A percentile compares a stretch with the other conserved stretches of the same genome.
Conservation (phyloP, 2,797 vertebrate species). For the Lagodon rhomboides region DNA sequence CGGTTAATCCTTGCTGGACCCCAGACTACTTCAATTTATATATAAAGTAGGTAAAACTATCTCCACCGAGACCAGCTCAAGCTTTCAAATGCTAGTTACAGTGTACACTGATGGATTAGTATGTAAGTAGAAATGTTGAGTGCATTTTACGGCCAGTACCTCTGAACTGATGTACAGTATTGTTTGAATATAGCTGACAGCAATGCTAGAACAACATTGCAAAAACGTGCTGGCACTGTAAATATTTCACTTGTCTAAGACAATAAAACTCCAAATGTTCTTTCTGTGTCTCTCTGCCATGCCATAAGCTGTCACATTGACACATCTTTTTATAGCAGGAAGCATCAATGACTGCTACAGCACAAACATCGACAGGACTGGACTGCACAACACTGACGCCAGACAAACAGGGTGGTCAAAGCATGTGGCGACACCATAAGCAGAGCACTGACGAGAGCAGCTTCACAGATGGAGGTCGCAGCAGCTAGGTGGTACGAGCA, state of each 20-base stretch:
- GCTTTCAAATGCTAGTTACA: neutral
- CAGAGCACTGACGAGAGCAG: conserved; percentile 45
- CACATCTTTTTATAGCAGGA: conserved; percentile 36
- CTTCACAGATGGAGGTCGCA: conserved; percentile 74
- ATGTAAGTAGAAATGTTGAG: neutral
- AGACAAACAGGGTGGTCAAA: conserved; percentile 63
- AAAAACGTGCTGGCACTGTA: conserved; percentile 8
- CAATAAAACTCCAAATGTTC: conserved; percentile 34
- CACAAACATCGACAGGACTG: conserved; percentile 44
- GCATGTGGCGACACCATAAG: conserved; percentile 59
- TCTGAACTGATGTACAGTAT: neutral
- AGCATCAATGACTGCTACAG: conserved; percentile 25
- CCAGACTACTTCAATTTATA: neutral
- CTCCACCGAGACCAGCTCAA: neutral
- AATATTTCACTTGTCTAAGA: conserved; percentile 24
- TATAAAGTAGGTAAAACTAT: neutral
- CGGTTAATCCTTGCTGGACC: neutral
- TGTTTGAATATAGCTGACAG: neutral
- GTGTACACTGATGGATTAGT: neutral
- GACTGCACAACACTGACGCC: conserved; percentile 46
- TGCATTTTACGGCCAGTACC: no score
- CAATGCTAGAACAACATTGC: neutral
- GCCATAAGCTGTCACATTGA: conserved; percentile 42
- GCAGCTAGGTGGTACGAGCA: conserved; percentile 59
- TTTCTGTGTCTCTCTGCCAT: conserved; percentile 10